These are phyloP conservation scores for Pelodiscus sinensis DNA, from an alignment of 2,113 vertebrate genomes.

Conservation along the genomic window DNA sequence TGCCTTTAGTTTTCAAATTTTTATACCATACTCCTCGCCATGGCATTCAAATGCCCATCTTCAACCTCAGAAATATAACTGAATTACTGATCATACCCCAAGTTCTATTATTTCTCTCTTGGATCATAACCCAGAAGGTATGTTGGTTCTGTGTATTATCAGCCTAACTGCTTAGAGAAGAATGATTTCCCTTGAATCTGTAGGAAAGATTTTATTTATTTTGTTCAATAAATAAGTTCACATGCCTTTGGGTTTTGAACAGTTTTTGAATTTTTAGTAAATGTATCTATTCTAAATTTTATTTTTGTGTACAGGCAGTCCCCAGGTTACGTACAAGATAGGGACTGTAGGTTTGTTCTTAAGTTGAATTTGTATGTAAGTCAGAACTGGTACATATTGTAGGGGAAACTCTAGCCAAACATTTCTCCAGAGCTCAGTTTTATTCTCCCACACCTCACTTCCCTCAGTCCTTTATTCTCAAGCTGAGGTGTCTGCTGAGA, in stretches of 20 bases:
- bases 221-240: not conserved
- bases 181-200: not conserved
- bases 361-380: too few relatives aligned
- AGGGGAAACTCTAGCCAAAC: too few relatives aligned
- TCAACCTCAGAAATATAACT: not conserved
- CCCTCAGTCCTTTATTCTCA: too few relatives aligned
- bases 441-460: too few relatives aligned
- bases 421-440: too few relatives aligned
- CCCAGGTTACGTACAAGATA: too few relatives aligned
- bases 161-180: not conserved
- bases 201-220: not conserved
- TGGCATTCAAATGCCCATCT: not conserved
- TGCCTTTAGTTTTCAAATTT: not conserved
- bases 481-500: too few relatives aligned
- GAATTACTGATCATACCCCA: not conserved
- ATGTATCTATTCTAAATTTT: not conserved
- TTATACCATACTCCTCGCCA: not conserved
- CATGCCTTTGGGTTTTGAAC: not conserved
- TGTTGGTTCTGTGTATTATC: not conserved
- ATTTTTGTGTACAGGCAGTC: not conserved
- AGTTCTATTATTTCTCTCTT: conserved; percentile 7
- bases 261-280: not conserved
- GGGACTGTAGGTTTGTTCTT: too few relatives aligned
- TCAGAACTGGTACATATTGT: too few relatives aligned
- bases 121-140: not conserved